Conservation (phyloP, 2,888 invertebrate species). For the Tetragnatha montana region DNA sequence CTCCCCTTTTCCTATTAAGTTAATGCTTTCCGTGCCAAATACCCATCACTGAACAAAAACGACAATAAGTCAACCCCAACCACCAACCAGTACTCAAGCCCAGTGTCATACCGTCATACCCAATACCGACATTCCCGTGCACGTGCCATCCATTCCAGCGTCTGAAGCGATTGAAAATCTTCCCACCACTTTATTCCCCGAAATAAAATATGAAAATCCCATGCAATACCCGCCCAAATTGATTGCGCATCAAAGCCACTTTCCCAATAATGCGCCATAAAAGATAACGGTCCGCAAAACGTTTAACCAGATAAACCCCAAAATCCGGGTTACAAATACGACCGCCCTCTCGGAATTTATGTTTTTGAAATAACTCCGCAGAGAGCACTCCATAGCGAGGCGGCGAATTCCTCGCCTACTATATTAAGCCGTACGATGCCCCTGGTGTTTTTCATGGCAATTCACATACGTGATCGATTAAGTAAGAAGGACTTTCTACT, state of each 20-base stretch:
- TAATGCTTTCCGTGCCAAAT: too few species aligned
- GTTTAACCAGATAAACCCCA: conserved; percentile 19
- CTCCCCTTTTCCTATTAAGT: too few species aligned
- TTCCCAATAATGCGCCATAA: conserved; percentile 20
- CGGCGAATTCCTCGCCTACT: conserved; percentile 2
- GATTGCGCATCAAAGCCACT: conserved; percentile 22
- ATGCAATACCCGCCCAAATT: background rate
- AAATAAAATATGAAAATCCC: conserved; percentile 11
- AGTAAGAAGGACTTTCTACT: conserved; percentile 58
- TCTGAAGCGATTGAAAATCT: background rate
- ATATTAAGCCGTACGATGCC: conserved; percentile 51
- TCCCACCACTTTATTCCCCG: background rate
- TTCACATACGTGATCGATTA: conserved; percentile 63
- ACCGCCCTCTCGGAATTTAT: conserved; percentile 14
- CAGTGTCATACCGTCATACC: too few species aligned
- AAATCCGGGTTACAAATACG: conserved; percentile 12
- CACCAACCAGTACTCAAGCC: too few species aligned
- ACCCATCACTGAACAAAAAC: too few species aligned
- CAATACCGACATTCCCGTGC: too few species aligned
- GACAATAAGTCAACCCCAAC: too few species aligned
- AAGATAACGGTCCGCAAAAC: conserved; percentile 24
- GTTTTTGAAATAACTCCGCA: conserved; percentile 11
- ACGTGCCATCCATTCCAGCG: background rate
- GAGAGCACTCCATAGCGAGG: conserved; percentile 33
- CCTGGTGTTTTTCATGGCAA: conserved; percentile 51